Evolutionary conservation across 2,113 vertebrate species (phyloP).

Genomic region (Mus musculus): DNA sequence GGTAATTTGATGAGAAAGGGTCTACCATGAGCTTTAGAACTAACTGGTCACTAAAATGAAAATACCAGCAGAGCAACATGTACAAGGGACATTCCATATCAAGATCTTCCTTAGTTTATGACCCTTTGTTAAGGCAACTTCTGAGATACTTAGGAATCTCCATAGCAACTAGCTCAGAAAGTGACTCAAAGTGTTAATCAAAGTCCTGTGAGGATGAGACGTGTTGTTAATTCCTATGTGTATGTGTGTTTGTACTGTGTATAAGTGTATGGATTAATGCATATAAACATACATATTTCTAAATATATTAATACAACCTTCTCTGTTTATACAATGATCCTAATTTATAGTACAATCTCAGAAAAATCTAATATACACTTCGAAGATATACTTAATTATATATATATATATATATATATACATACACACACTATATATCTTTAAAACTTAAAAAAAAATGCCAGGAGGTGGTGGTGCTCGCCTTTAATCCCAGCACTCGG

Average conservation of each 20-base stretch:
- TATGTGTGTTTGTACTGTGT: fast-evolving
- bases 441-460: neutral
- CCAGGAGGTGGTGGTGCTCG: too few relatives aligned
- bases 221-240: neutral
- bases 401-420: too few relatives aligned
- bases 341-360: neutral
- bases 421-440: too few relatives aligned
- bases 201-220: too few relatives aligned
- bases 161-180: neutral
- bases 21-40: fast-evolving
- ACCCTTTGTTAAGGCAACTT: neutral
- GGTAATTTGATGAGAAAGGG: neutral
- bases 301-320: neutral
- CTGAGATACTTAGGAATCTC: neutral
- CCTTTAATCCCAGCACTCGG: too few relatives aligned
- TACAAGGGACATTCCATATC: neutral
- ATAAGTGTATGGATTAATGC: neutral
- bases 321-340: neutral
- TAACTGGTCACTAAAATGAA: neutral
- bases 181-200: neutral
- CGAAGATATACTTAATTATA: too few relatives aligned
- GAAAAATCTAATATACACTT: neutral
- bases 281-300: neutral
- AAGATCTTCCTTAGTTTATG: too few relatives aligned
- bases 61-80: neutral